Conservation (phyloP, 2,888 invertebrate genomes). For the Monoplex corrugatus region DNA sequence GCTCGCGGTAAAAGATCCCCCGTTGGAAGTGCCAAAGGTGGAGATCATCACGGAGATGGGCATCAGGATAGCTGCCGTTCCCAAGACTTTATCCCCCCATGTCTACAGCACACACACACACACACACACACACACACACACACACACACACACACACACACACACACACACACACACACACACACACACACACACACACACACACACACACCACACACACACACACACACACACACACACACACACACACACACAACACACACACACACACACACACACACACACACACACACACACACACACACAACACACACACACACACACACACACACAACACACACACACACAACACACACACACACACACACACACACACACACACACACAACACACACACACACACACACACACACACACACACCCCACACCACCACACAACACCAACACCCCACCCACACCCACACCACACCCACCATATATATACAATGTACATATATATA, state of each 20-base stretch:
- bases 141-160: slow-evolving; percentile 28
- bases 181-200: slow-evolving; percentile 28
- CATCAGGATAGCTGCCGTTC: slow-evolving; percentile 65
- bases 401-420: slow-evolving; percentile 35
- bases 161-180: slow-evolving; percentile 24
- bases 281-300: slow-evolving; percentile 25
- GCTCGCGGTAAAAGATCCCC: slow-evolving; percentile 76
- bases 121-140: slow-evolving; percentile 5
- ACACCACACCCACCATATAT: not conserved
- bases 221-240: slow-evolving; percentile 28
- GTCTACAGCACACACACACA: slow-evolving; percentile 55
- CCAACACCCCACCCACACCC: slow-evolving; percentile 23
- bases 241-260: slow-evolving; percentile 20
- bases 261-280: slow-evolving; percentile 28
- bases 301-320: slow-evolving; percentile 28
- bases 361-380: slow-evolving; percentile 26
- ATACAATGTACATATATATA: too few relatives aligned
- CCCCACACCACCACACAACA: too few relatives aligned
- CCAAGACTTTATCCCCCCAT: slow-evolving; percentile 70
- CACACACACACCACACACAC: too few relatives aligned
- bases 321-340: slow-evolving; percentile 27
- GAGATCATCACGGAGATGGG: slow-evolving; percentile 69
- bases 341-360: slow-evolving; percentile 7
- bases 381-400: slow-evolving; percentile 12
- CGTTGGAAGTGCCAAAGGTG: slow-evolving; percentile 51